phyloP scores from a whole-genome alignment of 2,888 invertebrate genomes.

The Melieria picta region DNA sequence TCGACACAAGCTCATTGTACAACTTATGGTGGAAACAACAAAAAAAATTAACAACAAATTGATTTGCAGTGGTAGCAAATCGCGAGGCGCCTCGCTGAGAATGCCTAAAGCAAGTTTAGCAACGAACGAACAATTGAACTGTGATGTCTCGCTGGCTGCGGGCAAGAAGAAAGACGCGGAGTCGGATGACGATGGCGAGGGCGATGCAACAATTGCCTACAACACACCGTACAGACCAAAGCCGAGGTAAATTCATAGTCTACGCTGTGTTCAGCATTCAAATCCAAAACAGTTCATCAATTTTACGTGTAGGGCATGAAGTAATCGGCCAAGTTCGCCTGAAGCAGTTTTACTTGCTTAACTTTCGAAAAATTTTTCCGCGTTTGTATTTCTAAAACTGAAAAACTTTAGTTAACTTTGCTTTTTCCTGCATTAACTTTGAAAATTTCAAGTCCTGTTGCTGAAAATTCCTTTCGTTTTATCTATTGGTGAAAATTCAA shows the following conservation, averaged over 20 bases:
- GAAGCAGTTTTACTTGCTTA: neutral
- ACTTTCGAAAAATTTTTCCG: slow-evolving; percentile 3
- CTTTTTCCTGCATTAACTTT: slow-evolving; percentile 27
- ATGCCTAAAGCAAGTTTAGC: slow-evolving; percentile 55
- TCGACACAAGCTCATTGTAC: neutral
- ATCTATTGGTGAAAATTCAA: slow-evolving; percentile 27
- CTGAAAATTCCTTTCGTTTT: slow-evolving; percentile 23
- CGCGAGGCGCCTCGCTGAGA: slow-evolving; percentile 58
- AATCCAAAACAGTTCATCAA: neutral
- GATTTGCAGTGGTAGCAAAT: slow-evolving; percentile 52
- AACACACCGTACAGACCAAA: slow-evolving; percentile 42
- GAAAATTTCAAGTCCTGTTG: slow-evolving; percentile 28
- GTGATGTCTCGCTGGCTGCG: slow-evolving; percentile 47
- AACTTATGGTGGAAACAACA: too few relatives aligned
- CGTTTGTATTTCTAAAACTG: slow-evolving; percentile 13
- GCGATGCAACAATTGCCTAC: slow-evolving; percentile 6
- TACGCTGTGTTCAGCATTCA: neutral
- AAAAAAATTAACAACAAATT: neutral
- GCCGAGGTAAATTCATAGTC: slow-evolving; percentile 44
- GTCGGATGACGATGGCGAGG: slow-evolving; percentile 31
- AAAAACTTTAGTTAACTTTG: slow-evolving; percentile 27
- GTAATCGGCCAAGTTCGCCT: too few relatives aligned
- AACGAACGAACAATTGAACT: slow-evolving; percentile 47
- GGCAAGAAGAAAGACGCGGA: slow-evolving; percentile 29
- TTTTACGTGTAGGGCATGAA: too few relatives aligned